Base-by-base conservation (phyloP, 2,113 vertebrate genomes). In the Chlamydotis undulata region DNA sequence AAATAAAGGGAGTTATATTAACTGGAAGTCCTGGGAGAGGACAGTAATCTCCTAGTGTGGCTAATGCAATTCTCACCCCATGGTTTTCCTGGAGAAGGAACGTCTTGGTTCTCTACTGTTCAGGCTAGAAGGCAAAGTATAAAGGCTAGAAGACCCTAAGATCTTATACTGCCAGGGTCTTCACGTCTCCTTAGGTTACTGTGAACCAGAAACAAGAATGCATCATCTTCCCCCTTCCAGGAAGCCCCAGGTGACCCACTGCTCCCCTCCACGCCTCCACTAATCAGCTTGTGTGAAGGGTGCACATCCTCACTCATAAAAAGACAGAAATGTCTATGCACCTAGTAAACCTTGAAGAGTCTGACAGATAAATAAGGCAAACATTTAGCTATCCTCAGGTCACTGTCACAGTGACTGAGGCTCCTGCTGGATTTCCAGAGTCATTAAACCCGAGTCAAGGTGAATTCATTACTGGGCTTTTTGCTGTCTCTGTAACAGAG, bases 51-150 rank as follows among this genome's bases (percentile, higher is more conserved):
- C 61, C 71, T 55, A 90, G 87, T 45, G 89, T 74, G 83, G 79
- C 68, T 90, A 96, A 96, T 71, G 84, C 74, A 95, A 69, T 93
- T 96, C 96, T 95, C 60, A 85, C 69, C 69, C 81, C 17, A n/a
- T 70, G 79, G 37, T 94, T 90, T 92, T 78, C 47, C 85, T 35
- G 28, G 19, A 82, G 43, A 87, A 57, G 29, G 29, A 86, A 86
- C 1, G 21, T 75, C 78, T 76, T 76, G 68, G 67, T 74, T 76
- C 67, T 75, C 35, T 55, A 41, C 67, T 7, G 19, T 37, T 87
- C 64, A 57, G 65, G 61, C 43, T 83, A 67, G 56, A 85, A 96
- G 61, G 64, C 73, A 73, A 93, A 89, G 43, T 28, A 43, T 13
- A 75, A 59, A 5, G 45, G 41, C 56, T 70, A 28, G 47, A 31